These are phyloP conservation scores for Vidua macroura DNA, from an alignment of 2,113 vertebrate genomes.

Conservation along the genomic window DNA sequence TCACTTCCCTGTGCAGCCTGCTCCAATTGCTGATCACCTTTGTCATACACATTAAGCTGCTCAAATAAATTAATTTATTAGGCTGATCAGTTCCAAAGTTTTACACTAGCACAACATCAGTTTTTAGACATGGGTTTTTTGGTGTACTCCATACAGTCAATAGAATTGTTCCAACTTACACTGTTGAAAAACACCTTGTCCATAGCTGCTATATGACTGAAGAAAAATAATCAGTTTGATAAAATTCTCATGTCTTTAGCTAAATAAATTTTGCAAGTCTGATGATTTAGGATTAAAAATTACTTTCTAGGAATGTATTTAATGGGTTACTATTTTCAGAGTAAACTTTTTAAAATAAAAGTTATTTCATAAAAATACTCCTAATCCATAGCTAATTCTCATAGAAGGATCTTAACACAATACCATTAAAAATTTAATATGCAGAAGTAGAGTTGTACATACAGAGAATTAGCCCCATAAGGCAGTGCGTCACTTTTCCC, in stretches of 20 bases:
- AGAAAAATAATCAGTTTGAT: background rate
- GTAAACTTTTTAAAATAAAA: background rate
- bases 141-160: background rate
- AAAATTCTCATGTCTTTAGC: background rate
- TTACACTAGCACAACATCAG: background rate
- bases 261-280: background rate
- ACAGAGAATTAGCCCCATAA: background rate
- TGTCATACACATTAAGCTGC: background rate
- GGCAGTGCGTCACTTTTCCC: no score
- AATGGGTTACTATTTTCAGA: background rate
- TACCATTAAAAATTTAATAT: background rate
- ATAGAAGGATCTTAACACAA: background rate
- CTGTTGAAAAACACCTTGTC: background rate
- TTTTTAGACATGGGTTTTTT: background rate
- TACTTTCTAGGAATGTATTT: background rate
- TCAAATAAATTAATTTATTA: background rate
- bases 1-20: background rate
- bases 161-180: background rate
- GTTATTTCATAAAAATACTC: background rate
- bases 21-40: background rate
- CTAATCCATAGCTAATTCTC: background rate
- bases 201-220: background rate
- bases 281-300: background rate
- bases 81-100: background rate
- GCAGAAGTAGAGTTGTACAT: background rate